These are phyloP conservation scores for Aricia agestis DNA, from an alignment of 1,140 invertebrate species.

Conservation along the genomic window DNA sequence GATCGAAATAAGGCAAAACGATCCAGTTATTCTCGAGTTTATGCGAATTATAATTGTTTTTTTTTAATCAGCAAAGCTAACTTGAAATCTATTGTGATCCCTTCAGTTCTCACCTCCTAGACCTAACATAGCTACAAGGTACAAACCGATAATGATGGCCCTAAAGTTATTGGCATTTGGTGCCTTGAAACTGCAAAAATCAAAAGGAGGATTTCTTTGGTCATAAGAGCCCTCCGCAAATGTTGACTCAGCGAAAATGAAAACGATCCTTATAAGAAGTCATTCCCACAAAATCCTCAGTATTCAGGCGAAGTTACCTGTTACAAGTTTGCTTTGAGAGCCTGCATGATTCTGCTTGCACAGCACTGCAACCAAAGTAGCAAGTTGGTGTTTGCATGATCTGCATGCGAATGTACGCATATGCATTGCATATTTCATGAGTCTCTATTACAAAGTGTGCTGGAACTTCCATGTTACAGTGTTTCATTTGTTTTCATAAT, in stretches of 20 bases:
- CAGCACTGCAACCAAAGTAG: background rate
- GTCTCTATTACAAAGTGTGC: background rate
- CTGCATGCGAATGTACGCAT: slow-evolving; percentile 2
- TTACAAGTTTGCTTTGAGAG: background rate
- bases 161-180: background rate
- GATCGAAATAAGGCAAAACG: no score
- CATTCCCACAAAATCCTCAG: background rate
- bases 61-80: no score
- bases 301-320: background rate
- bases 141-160: background rate
- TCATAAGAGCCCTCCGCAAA: background rate
- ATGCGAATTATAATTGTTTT: no score
- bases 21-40: no score
- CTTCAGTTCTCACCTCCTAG: no score
- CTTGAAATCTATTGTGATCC: no score
- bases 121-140: no score
- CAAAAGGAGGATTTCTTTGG: background rate
- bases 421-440: slow-evolving; percentile 1
- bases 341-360: background rate
- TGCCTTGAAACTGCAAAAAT: background rate
- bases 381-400: background rate
- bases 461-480: background rate
- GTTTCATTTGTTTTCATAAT: background rate
- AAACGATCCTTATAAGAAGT: slow-evolving; percentile 1
- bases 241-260: background rate